Conservation (phyloP, 2,888 invertebrate genomes). For the Archaeoteleia sp. region DNA sequence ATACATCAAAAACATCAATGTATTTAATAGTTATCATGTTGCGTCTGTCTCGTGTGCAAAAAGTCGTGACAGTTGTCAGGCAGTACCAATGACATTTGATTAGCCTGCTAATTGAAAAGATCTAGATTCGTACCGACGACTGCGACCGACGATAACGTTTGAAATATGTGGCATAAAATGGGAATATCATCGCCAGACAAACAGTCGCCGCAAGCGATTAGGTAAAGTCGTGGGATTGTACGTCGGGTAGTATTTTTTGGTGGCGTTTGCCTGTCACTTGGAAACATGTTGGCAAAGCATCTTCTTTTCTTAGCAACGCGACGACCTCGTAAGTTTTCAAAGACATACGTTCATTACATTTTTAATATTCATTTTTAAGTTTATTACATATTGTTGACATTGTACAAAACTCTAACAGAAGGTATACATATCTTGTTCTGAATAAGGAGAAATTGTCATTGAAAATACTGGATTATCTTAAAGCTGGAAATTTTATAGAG, state of each 20-base stretch:
- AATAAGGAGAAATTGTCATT: too few relatives aligned
- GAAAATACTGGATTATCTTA: too few relatives aligned
- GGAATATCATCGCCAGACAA: constrained; percentile 66
- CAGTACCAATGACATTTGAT: constrained; percentile 12
- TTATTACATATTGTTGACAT: too few relatives aligned
- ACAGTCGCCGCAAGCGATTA: constrained; percentile 64
- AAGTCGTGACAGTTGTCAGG: neutral
- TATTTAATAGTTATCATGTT: too few relatives aligned
- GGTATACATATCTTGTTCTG: too few relatives aligned
- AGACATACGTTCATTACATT: too few relatives aligned
- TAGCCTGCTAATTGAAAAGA: constrained; percentile 26
- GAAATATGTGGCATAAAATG: constrained; percentile 48
- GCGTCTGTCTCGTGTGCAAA: neutral
- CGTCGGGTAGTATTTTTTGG: constrained; percentile 22
- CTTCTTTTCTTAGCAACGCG: constrained; percentile 71
- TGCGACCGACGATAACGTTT: constrained; percentile 34
- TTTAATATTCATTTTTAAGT: too few relatives aligned
- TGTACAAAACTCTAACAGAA: too few relatives aligned
- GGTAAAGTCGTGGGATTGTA: constrained; percentile 40
- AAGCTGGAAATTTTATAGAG: too few relatives aligned
- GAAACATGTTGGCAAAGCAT: constrained; percentile 71
- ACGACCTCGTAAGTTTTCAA: constrained; percentile 68
- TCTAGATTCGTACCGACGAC: constrained; percentile 35
- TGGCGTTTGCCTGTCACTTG: constrained; percentile 9
- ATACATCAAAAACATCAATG: too few relatives aligned